A percentile compares a stretch with the other conserved stretches of the same genome.
These are phyloP conservation scores for Cynocephalus volans DNA, from an alignment of 2,113 vertebrate species.

Conservation along the genomic window DNA sequence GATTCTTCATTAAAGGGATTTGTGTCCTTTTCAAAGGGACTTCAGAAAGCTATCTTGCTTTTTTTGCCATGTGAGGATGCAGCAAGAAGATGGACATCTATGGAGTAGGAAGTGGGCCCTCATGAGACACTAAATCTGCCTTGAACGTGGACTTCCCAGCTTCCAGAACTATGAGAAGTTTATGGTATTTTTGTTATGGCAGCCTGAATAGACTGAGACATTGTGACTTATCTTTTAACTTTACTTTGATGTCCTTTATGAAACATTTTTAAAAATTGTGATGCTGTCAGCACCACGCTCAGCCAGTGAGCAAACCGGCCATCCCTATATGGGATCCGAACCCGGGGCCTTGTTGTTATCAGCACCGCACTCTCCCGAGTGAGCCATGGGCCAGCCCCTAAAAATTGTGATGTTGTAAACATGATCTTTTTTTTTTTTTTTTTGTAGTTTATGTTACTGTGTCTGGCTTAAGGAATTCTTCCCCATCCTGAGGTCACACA, in stretches of 20 bases:
- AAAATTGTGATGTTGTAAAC: neutral
- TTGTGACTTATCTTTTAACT: slow-evolving; percentile 17
- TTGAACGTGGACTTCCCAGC: neutral
- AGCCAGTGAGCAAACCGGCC: no score
- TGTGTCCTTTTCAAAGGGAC: neutral
- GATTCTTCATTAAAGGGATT: neutral
- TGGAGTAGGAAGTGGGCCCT: neutral
- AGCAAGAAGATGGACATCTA: neutral
- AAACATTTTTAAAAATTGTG: neutral
- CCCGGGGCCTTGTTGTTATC: no score
- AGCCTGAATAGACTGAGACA: neutral
- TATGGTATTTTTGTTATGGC: neutral
- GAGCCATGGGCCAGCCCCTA: no score
- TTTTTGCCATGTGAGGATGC: neutral
- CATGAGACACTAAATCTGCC: no score
- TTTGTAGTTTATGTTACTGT: neutral
- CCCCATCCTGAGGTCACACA: neutral
- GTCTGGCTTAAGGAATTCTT: neutral
- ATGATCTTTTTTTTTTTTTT: neutral
- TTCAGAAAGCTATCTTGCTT: neutral
- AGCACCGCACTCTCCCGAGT: no score
- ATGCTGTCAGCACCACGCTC: no score
- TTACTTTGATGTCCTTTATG: neutral
- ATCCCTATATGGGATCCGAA: no score
- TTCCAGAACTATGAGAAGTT: neutral